Evolutionary conservation across 2,113 vertebrate genomes (phyloP).

Genomic region (Cavia porcellus): DNA sequence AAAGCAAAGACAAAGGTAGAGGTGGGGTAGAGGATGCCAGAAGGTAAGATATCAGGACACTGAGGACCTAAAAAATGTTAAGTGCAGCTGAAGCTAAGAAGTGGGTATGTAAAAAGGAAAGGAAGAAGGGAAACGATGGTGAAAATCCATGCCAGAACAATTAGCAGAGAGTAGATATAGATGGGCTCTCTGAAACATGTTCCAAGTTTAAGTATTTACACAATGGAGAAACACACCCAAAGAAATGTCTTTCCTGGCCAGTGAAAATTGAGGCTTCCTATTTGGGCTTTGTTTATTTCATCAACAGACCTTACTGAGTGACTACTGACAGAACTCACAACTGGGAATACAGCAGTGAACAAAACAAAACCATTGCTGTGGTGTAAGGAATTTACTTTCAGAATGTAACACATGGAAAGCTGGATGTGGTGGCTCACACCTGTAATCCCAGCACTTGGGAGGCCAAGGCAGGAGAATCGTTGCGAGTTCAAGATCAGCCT

Average conservation of each 20-base stretch:
- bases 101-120: background rate
- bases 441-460: too few relatives aligned
- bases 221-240: background rate
- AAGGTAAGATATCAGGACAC: background rate
- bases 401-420: background rate
- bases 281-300: background rate
- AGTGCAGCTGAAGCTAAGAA: background rate
- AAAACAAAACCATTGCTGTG: background rate
- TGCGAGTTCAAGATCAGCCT: too few relatives aligned
- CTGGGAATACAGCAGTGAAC: background rate
- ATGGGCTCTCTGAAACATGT: background rate
- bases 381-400: constrained; percentile 9
- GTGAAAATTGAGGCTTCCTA: background rate
- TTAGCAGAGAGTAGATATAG: background rate
- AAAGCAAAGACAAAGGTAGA: background rate
- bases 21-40: background rate
- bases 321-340: background rate
- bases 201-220: background rate
- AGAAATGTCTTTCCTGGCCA: background rate
- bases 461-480: too few relatives aligned
- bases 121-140: background rate
- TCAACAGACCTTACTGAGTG: background rate
- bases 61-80: background rate
- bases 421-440: too few relatives aligned
- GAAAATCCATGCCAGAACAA: background rate